Evolutionary conservation across 1,140 invertebrate genomes (phyloP).

Genomic region (Ephestia elutella): DNA sequence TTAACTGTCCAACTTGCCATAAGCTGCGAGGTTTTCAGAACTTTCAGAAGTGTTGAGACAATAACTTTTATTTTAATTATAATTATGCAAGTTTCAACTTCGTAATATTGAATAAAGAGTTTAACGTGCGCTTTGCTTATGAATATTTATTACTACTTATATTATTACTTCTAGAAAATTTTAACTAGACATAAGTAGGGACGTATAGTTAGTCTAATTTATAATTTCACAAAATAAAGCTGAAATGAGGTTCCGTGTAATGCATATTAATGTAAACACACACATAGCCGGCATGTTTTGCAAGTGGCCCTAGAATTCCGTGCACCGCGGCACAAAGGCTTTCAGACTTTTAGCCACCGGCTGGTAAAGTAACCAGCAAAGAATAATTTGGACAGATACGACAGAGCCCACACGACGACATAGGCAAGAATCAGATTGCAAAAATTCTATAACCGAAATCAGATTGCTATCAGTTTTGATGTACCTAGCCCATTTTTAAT

Average conservation of each 20-base stretch:
- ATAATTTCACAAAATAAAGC: constrained; percentile 1
- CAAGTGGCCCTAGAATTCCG: constrained; percentile 38
- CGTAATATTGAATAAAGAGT: not conserved
- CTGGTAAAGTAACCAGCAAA: constrained; percentile 21
- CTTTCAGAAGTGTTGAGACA: too few relatives aligned
- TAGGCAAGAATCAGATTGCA: too few relatives aligned
- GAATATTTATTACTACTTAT: too few relatives aligned
- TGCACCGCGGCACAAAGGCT: constrained; percentile 39
- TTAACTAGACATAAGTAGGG: not conserved
- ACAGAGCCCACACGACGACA: too few relatives aligned
- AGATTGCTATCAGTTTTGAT: too few relatives aligned
- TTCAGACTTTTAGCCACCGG: constrained; percentile 49
- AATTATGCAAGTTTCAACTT: not conserved
- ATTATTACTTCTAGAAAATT: not conserved
- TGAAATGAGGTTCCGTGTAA: not conserved
- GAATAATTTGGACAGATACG: not conserved
- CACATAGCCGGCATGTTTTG: constrained; percentile 12
- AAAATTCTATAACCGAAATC: too few relatives aligned
- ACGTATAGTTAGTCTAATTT: not conserved
- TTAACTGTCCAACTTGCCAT: too few relatives aligned
- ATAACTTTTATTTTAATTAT: too few relatives aligned
- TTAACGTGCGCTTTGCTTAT: not conserved
- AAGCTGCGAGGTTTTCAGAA: too few relatives aligned
- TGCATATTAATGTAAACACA: not conserved
- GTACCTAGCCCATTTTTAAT: too few relatives aligned